Evolutionary conservation across 2,888 invertebrate genomes (phyloP), one percentile per base, ranked within the genome.

Genomic region (Heliconius ismenius): DNA sequence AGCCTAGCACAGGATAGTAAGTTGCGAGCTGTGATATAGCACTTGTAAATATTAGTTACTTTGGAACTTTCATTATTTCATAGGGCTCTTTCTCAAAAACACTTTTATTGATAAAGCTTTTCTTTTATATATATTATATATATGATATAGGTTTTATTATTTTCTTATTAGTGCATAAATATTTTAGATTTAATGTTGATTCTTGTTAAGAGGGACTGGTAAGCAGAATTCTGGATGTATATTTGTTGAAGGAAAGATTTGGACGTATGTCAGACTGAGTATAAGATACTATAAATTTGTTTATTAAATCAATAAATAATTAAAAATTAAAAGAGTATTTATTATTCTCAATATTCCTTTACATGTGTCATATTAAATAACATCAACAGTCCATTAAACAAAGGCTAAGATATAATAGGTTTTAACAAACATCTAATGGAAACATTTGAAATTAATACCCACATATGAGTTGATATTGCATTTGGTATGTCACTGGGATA

Each of bases 21-120:
- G 87, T 89, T 86, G 83, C 90, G 89, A 91, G 92, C 92, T 92
- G 93, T 93, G 93, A 93, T 93, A 93, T 92, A 92, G 90, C 86
- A 91, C 89, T 90, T 92, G 91, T 92, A 91, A 90, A 83, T 83
- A 83, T 83, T 83, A 82, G 80, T 83, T 76, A 74, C 60, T 79
- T 80, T 73, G 68, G 80, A 78, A 80, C 81, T 76, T 58, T 62
- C 39, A 68, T 76, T 68, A 62, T 72, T 75, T 68, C 62, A 60
- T 36, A 68, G 70, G 74, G 76, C 73, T 69, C 74, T 76, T 75
- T 69, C 58, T 77, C 72, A 62, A 58, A n/a, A 39, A 64, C 72
- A 78, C 72, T 63, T 64, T 36, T 54, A 24, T 24, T 32, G 28
- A 67, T 73, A 77, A 63, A 62, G 70, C 62, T 74, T 78, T 75